Evolutionary conservation across 2,113 vertebrate genomes (phyloP).

Genomic region (Otocyon megalotis): DNA sequence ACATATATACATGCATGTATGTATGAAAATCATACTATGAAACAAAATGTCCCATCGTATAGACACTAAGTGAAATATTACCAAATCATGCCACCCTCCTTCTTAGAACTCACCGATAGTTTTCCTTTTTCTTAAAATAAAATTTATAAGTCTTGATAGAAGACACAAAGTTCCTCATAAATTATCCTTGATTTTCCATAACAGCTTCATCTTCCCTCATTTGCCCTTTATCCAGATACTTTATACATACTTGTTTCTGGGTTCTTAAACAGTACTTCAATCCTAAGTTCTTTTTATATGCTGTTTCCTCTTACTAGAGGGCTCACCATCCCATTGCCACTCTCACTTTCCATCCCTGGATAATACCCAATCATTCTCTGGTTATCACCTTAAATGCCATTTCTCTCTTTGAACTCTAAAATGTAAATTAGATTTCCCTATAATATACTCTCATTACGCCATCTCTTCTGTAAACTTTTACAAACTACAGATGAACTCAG

Average conservation of each 20-base stretch:
- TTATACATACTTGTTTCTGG: not conserved
- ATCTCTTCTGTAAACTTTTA: not conserved
- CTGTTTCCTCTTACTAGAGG: not conserved
- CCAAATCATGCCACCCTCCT: not conserved
- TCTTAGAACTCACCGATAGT: not conserved
- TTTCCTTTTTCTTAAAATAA: not conserved
- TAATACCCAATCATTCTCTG: not conserved
- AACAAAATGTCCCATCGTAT: not conserved
- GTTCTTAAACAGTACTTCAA: not conserved
- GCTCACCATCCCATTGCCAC: not conserved
- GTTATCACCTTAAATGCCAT: not conserved
- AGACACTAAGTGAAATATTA: not conserved
- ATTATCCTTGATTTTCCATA: not conserved
- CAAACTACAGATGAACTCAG: not conserved
- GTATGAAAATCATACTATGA: not conserved
- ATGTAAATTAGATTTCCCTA: not conserved
- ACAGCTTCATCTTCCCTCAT: not conserved
- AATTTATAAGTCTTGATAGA: not conserved
- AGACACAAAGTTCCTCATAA: not conserved
- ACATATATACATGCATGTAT: not conserved
- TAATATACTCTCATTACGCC: not conserved
- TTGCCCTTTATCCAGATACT: not conserved
- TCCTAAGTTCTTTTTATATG: not conserved
- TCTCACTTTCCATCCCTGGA: not conserved
- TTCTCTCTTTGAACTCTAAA: not conserved